phyloP scores from a whole-genome alignment of 2,888 invertebrate genomes.

The Octodonta nipae region DNA sequence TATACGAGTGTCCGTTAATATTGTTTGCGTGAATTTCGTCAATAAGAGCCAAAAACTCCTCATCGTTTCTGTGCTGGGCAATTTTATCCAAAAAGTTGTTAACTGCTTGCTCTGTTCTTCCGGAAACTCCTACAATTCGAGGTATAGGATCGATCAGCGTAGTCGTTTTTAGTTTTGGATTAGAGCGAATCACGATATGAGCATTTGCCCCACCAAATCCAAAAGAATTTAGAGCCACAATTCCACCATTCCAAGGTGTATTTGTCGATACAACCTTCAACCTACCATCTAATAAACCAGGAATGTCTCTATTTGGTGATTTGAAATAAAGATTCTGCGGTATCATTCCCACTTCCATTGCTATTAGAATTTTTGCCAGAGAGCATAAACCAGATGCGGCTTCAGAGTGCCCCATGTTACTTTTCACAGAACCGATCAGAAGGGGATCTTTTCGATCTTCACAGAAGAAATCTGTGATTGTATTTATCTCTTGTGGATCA shows the following conservation, averaged over 20 bases:
- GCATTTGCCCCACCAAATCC: slow-evolving; percentile 97
- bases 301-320: slow-evolving; percentile 77
- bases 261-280: slow-evolving; percentile 80
- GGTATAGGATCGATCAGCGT: slow-evolving; percentile 46
- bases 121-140: slow-evolving; percentile 64
- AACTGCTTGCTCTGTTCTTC: slow-evolving; percentile 72
- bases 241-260: slow-evolving; percentile 78
- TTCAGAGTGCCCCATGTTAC: slow-evolving; percentile 98
- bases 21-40: slow-evolving; percentile 59
- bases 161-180: slow-evolving; percentile 52
- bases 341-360: slow-evolving; percentile 81
- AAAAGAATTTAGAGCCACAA: slow-evolving; percentile 88
- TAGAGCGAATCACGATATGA: slow-evolving; percentile 72
- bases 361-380: slow-evolving; percentile 78
- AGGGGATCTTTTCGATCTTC: slow-evolving; percentile 65
- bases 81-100: slow-evolving; percentile 50
- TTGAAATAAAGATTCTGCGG: slow-evolving; percentile 85
- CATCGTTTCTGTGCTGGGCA: slow-evolving; percentile 47
- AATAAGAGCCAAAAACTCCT: slow-evolving; percentile 63
- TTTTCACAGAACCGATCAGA: slow-evolving; percentile 89
- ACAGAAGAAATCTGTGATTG: slow-evolving; percentile 85
- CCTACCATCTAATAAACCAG: slow-evolving; percentile 77
- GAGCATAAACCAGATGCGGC: slow-evolving; percentile 85
- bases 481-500: slow-evolving; percentile 96
- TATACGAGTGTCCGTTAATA: slow-evolving; percentile 59